These are phyloP conservation scores for Silurus glanis DNA, from an alignment of 2,113 vertebrate species.

Conservation along the genomic window DNA sequence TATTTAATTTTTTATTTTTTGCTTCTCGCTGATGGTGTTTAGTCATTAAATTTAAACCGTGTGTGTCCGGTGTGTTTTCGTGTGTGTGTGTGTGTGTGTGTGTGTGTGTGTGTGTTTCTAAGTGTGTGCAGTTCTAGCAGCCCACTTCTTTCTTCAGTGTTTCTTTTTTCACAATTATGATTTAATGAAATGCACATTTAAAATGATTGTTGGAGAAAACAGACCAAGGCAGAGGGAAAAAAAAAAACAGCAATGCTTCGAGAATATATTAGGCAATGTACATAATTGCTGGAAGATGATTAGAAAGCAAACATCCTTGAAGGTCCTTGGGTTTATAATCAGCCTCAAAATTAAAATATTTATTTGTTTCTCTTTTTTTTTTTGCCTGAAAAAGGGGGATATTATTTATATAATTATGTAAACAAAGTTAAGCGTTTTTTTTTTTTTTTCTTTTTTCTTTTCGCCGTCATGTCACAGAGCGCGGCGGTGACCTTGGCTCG, in stretches of 20 bases:
- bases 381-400: slow-evolving; percentile 55
- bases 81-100: slow-evolving; percentile 34
- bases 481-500: slow-evolving; percentile 65
- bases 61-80: slow-evolving; percentile 3
- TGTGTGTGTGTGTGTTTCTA: slow-evolving; percentile 37
- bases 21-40: slow-evolving; percentile 39
- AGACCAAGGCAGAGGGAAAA: slow-evolving; percentile 46
- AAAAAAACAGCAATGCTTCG: slow-evolving; percentile 54
- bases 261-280: slow-evolving; percentile 67
- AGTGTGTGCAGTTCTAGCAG: slow-evolving; percentile 40
- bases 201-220: slow-evolving; percentile 63
- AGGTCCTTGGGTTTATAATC: slow-evolving; percentile 71
- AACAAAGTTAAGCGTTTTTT: slow-evolving; percentile 60
- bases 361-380: slow-evolving; percentile 58
- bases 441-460: slow-evolving; percentile 51
- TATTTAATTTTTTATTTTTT: slow-evolving; percentile 28
- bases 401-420: slow-evolving; percentile 71
- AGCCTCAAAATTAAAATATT: slow-evolving; percentile 67
- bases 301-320: slow-evolving; percentile 66
- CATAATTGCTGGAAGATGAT: slow-evolving; percentile 67
- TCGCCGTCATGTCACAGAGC: slow-evolving; percentile 47
- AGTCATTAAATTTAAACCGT: slow-evolving; percentile 49
- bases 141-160: slow-evolving; percentile 12
- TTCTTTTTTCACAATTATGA: slow-evolving; percentile 56
- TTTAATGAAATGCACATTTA: slow-evolving; percentile 68